A percentile compares a stretch with the other conserved stretches of the same genome.
phyloP scores from a whole-genome alignment of 2,113 vertebrate genomes.

The Raja brachyura region DNA sequence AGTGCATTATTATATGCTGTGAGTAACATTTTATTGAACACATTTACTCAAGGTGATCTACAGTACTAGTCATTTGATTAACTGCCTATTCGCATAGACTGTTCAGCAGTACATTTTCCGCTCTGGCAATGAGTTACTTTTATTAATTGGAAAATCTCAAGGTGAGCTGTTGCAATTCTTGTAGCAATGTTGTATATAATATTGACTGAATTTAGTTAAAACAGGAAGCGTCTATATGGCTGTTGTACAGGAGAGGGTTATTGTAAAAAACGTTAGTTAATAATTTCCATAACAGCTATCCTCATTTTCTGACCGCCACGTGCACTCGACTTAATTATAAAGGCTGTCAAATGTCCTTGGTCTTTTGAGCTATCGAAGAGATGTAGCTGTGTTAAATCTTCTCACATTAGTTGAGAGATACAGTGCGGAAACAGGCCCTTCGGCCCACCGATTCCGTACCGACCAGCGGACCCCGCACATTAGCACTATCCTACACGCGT shows the following conservation, averaged over 20 bases:
- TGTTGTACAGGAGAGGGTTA: not conserved
- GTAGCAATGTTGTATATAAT: not conserved
- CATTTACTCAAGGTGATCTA: slow-evolving; percentile 38
- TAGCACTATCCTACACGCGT: too few relatives aligned
- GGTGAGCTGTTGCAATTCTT: slow-evolving; percentile 31
- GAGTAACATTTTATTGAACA: slow-evolving; percentile 38
- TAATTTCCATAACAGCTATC: not conserved
- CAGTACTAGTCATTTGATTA: slow-evolving; percentile 27
- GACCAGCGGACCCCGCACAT: too few relatives aligned
- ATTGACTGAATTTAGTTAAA: slow-evolving; percentile 36
- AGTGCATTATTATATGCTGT: slow-evolving; percentile 38
- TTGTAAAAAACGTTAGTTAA: slow-evolving; percentile 18
- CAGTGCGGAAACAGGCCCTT: too few relatives aligned
- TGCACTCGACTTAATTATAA: not conserved
- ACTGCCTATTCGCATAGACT: slow-evolving; percentile 31
- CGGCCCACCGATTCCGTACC: too few relatives aligned
- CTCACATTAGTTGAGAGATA: not conserved
- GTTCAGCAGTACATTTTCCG: slow-evolving; percentile 13
- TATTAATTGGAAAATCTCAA: slow-evolving; percentile 37
- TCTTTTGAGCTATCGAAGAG: not conserved
- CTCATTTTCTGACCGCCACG: not conserved
- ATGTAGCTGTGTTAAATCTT: not conserved
- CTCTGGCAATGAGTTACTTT: slow-evolving; percentile 3
- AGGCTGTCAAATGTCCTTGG: not conserved
- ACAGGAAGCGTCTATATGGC: not conserved